A percentile compares a stretch with the other conserved stretches of the same genome.
Conservation (phyloP, 2,888 invertebrate genomes). For the Neoaliturus tenellus region DNA sequence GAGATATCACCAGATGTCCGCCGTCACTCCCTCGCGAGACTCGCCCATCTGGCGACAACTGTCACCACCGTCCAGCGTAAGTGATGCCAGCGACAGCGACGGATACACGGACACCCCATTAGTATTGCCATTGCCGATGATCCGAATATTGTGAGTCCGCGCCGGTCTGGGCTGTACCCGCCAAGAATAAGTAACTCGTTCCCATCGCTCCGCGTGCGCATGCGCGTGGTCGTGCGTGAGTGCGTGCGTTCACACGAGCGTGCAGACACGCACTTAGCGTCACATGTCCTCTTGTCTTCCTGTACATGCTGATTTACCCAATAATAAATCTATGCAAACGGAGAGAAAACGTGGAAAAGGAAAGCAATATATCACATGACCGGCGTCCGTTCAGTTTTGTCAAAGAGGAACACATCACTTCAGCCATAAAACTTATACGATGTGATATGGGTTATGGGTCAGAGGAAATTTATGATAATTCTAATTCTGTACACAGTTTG, state of each 20-base stretch:
- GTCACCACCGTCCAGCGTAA: neutral
- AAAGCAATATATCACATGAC: no score
- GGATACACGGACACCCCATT: neutral
- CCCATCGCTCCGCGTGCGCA: neutral
- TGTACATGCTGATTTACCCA: neutral
- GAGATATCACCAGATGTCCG: neutral
- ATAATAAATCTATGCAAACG: neutral
- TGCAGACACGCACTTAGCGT: neutral
- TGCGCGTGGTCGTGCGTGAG: neutral
- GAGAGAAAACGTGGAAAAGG: no score
- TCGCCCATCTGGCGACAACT: neutral
- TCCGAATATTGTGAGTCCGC: constrained; percentile 39
- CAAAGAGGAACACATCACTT: no score
- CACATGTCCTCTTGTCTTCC: neutral
- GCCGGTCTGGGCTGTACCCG: neutral
- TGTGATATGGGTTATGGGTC: no score
- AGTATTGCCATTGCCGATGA: constrained; percentile 4
- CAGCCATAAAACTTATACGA: no score
- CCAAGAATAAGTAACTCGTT: constrained; percentile 20
- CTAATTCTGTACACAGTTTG: no score
- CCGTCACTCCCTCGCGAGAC: no score
- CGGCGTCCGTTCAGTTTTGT: no score
- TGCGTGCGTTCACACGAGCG: constrained; percentile 5
- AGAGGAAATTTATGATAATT: no score
- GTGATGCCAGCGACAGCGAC: neutral